phyloP scores from a whole-genome alignment of 2,113 vertebrate species.

The Aldabrachelys gigantea region DNA sequence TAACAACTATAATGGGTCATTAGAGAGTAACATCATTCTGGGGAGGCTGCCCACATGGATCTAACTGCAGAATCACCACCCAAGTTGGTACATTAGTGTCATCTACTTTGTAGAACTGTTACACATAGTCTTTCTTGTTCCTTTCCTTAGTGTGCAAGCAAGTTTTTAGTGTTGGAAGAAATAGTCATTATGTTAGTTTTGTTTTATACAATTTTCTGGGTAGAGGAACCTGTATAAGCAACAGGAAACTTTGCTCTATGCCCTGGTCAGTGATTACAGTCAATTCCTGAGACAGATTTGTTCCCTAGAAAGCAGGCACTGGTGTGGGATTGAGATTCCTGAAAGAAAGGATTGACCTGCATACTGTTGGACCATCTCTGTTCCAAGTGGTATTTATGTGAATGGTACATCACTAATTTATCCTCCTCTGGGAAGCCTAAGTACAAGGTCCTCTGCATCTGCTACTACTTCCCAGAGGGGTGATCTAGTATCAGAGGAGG shows the following conservation, averaged over 20 bases:
- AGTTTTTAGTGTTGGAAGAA: fast-evolving
- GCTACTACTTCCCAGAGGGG: background rate
- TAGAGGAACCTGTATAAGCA: background rate
- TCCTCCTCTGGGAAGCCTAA: background rate
- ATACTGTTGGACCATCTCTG: fast-evolving
- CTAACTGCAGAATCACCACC: background rate
- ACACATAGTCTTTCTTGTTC: background rate
- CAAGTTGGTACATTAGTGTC: background rate
- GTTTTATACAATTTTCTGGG: conserved; percentile 1
- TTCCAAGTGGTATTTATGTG: background rate
- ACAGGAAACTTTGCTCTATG: background rate
- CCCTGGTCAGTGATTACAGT: background rate
- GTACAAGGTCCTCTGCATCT: background rate
- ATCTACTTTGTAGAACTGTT: background rate
- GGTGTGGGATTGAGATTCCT: background rate
- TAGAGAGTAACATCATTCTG: background rate
- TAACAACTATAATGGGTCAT: background rate
- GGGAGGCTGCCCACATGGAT: background rate
- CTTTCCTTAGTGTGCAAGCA: background rate
- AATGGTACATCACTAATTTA: background rate
- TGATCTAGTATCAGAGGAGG: background rate
- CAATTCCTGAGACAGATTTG: background rate
- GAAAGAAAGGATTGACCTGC: background rate
- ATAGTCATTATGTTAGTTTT: background rate
- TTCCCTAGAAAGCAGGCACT: conserved; percentile 2